phyloP scores from a whole-genome alignment of 2,888 invertebrate genomes.

The Tinea trinotella region DNA sequence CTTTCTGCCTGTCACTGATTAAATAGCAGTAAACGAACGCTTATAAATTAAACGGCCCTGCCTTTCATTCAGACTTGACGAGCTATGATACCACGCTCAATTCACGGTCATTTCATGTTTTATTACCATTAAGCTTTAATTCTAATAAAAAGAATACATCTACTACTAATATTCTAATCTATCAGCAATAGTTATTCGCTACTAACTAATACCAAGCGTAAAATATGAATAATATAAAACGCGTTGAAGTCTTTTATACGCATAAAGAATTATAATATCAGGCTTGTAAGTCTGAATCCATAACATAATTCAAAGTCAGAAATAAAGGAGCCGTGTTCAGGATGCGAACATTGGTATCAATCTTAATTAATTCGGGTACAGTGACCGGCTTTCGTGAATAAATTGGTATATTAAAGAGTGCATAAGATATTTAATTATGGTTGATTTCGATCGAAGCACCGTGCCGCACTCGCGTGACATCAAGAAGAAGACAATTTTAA shows the following conservation, averaged over 20 bases:
- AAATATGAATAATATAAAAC: too few species aligned
- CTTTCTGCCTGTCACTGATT: conserved; percentile 31
- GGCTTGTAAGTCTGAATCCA: not conserved
- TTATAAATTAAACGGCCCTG: not conserved
- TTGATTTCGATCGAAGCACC: conserved; percentile 53
- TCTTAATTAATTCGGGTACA: conserved; percentile 59
- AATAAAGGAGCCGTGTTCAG: conserved; percentile 35
- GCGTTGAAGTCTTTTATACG: conserved; percentile 61
- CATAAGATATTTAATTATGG: conserved; percentile 66
- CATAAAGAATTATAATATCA: conserved; percentile 20
- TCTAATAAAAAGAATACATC: too few species aligned
- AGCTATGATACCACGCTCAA: too few species aligned
- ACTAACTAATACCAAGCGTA: too few species aligned
- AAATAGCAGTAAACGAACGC: conserved; percentile 26
- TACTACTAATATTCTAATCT: too few species aligned
- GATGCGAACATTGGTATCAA: conserved; percentile 50
- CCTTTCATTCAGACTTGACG: not conserved
- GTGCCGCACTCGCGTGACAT: conserved; percentile 53
- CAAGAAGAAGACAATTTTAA: conserved; percentile 43
- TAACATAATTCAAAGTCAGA: conserved; percentile 20
- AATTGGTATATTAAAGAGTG: conserved; percentile 60
- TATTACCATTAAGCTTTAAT: too few species aligned
- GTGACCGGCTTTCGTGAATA: conserved; percentile 45
- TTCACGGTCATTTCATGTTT: too few species aligned
- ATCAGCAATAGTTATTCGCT: too few species aligned